Conservation (phyloP, 2,113 vertebrate genomes). For the Brachirus orientalis region DNA sequence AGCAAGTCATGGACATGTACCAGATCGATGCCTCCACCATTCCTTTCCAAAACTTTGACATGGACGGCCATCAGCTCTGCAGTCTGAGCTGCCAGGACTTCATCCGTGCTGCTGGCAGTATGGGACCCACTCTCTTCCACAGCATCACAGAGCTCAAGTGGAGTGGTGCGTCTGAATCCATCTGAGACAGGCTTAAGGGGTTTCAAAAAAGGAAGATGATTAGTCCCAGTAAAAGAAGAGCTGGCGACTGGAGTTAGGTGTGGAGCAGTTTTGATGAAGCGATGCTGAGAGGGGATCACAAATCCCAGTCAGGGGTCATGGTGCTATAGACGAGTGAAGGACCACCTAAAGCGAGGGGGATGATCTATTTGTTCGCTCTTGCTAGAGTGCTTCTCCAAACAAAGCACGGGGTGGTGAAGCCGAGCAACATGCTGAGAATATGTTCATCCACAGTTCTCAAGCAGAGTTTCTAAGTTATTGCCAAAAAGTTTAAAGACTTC, state of each 20-base stretch:
- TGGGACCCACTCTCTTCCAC: constrained; percentile 91
- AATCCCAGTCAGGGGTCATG: constrained; percentile 29
- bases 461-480: too few relatives aligned
- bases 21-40: constrained; percentile 93
- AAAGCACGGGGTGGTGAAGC: constrained; percentile 50
- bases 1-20: constrained; percentile 94
- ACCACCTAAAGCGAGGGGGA: constrained; percentile 19
- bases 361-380: constrained; percentile 63
- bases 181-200: not conserved
- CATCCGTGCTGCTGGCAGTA: constrained; percentile 87
- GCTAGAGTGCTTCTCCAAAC: constrained; percentile 35
- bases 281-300: constrained; percentile 17
- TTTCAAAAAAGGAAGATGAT: constrained; percentile 8
- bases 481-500: too few relatives aligned
- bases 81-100: constrained; percentile 93
- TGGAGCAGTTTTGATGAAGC: constrained; percentile 36
- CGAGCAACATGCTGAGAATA: constrained; percentile 19
- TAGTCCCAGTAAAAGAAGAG: constrained; percentile 20
- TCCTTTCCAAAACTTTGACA: constrained; percentile 94
- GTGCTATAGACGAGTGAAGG: constrained; percentile 11
- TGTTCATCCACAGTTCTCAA: not conserved
- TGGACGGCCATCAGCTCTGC: constrained; percentile 93
- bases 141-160: constrained; percentile 93
- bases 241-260: constrained; percentile 11
- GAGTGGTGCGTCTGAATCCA: constrained; percentile 79